phyloP scores from a whole-genome alignment of 2,113 vertebrate genomes.

The Pachyramphus minor region DNA sequence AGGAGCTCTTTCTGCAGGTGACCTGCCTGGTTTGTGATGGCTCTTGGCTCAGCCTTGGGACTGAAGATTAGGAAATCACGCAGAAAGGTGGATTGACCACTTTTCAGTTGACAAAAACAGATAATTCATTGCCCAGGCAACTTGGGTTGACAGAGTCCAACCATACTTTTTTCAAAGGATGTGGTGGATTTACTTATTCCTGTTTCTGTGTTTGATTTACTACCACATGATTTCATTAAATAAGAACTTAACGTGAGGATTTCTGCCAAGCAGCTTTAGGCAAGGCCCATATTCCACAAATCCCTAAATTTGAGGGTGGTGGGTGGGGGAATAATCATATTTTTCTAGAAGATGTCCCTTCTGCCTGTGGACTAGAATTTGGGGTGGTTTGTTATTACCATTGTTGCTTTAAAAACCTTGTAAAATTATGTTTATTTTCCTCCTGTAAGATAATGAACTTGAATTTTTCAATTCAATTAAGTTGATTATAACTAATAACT shows the following conservation, averaged over 20 bases:
- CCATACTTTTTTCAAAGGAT: slow-evolving; percentile 59
- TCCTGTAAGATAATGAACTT: slow-evolving; percentile 29
- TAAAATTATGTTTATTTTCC: slow-evolving; percentile 41
- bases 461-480: slow-evolving; percentile 16
- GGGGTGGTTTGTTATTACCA: background rate
- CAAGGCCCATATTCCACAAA: slow-evolving; percentile 52
- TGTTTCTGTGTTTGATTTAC: slow-evolving; percentile 72
- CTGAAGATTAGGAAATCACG: background rate
- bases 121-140: slow-evolving; percentile 46
- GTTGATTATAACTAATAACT: background rate
- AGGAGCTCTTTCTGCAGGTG: background rate
- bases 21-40: background rate
- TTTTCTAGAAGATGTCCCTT: slow-evolving; percentile 63
- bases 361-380: slow-evolving; percentile 16
- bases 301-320: slow-evolving; percentile 60
- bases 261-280: slow-evolving; percentile 66
- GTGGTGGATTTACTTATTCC: slow-evolving; percentile 67
- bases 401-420: slow-evolving; percentile 1
- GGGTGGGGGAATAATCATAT: slow-evolving; percentile 40
- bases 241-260: slow-evolving; percentile 37
- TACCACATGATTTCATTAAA: slow-evolving; percentile 73
- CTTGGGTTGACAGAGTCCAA: slow-evolving; percentile 15
- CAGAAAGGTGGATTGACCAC: background rate
- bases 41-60: background rate
- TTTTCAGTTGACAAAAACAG: slow-evolving; percentile 46